These are phyloP conservation scores for Philopotamus ludificatus DNA, from an alignment of 1,140 invertebrate genomes.

Conservation along the genomic window DNA sequence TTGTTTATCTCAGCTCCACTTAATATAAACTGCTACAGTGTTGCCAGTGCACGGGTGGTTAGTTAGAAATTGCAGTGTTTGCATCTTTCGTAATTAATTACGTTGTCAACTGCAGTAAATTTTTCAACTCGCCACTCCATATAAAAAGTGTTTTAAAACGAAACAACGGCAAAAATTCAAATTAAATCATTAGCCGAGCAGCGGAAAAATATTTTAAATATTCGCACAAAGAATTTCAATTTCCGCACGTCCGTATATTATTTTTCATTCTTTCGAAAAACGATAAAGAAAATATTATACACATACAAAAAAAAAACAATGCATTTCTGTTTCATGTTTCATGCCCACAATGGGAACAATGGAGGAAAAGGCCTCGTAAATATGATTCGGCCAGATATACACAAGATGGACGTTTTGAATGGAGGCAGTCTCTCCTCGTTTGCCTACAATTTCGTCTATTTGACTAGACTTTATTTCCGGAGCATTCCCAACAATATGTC, in stretches of 20 bases:
- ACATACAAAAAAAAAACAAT: no score
- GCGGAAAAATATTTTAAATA: no score
- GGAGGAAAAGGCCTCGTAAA: not conserved
- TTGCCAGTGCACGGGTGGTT: not conserved
- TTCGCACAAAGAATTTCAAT: no score
- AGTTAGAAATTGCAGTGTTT: not conserved
- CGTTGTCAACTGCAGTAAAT: constrained; percentile 2
- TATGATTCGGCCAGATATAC: constrained; percentile 9
- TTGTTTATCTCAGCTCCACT: not conserved
- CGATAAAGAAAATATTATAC: no score
- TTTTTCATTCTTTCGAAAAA: no score
- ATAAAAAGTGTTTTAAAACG: no score
- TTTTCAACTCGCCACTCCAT: no score
- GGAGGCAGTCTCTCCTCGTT: constrained; percentile 12
- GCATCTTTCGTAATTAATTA: constrained; percentile 2
- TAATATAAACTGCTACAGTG: not conserved
- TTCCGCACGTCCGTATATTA: no score
- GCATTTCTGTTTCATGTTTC: not conserved
- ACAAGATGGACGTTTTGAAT: constrained; percentile 12
- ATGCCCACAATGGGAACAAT: not conserved
- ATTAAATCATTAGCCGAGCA: no score
- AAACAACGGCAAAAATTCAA: no score
- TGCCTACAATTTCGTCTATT: constrained; percentile 38
- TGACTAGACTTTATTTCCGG: constrained; percentile 41
- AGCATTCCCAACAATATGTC: constrained; percentile 39